Percentiles rank a stretch among this genome's conserved stretches.
Conservation (phyloP, 2,113 vertebrate species). For the Albula goreensis region DNA sequence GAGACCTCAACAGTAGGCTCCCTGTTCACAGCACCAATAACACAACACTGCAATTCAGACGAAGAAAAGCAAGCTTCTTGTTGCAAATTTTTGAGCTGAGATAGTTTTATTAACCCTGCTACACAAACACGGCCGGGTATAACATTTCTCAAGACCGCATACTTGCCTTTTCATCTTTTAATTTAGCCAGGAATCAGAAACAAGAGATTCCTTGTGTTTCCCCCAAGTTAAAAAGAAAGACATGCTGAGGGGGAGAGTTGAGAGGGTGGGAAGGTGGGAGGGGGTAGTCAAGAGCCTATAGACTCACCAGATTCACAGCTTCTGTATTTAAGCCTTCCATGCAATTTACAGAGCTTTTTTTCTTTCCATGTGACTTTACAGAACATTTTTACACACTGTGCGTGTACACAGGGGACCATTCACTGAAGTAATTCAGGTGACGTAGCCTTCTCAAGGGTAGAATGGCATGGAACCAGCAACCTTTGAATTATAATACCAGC, state of each 20-base stretch:
- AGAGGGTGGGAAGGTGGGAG: background rate
- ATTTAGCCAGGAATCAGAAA: background rate
- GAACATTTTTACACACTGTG: no score
- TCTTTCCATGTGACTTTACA: no score
- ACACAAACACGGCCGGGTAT: background rate
- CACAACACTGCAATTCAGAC: background rate
- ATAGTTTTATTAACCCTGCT: background rate
- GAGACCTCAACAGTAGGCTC: background rate
- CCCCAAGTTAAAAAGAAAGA: background rate
- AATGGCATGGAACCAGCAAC: no score
- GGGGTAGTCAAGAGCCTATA: no score
- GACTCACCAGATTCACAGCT: no score
- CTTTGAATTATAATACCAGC: no score
- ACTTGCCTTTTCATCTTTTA: background rate
- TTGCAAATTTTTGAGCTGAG: background rate
- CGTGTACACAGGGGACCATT: no score
- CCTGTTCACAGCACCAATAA: background rate
- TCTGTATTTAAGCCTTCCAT: no score
- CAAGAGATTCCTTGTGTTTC: background rate
- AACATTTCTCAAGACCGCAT: background rate
- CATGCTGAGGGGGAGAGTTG: background rate
- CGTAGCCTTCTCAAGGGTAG: no score
- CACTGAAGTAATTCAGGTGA: no score
- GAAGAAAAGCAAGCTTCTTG: background rate
- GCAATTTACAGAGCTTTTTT: no score